Conservation (phyloP, 2,797 vertebrate genomes). For the Anabas testudineus region DNA sequence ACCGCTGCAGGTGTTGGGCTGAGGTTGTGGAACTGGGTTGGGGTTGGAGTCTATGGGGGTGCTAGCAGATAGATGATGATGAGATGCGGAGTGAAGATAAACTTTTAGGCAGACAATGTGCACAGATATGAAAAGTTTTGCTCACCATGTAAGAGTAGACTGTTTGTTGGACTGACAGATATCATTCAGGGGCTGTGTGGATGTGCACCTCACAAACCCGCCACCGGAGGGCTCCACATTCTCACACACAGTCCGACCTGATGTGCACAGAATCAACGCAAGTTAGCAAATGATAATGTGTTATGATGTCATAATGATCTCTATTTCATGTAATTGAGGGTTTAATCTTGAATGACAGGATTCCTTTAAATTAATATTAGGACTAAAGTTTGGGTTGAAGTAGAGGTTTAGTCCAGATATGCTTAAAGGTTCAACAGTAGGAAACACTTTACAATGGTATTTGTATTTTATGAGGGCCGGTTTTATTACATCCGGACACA, state of each 20-base stretch:
- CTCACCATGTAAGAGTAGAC: constrained; percentile 60
- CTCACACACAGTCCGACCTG: constrained; percentile 61
- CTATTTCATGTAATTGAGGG: no score
- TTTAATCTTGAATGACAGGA: no score
- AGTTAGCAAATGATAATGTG: no score
- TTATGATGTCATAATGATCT: no score
- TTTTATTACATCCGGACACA: no score
- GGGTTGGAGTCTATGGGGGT: constrained; percentile 26
- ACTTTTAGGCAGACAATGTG: not conserved
- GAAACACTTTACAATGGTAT: no score
- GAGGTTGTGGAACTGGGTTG: rapidly evolving
- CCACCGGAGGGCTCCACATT: constrained; percentile 37
- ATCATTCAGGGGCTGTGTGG: constrained; percentile 34
- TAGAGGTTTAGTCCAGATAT: no score
- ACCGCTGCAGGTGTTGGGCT: constrained; percentile 56
- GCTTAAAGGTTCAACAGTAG: no score
- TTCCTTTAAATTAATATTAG: no score
- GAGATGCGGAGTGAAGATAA: not conserved
- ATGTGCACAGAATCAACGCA: not conserved
- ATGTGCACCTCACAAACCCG: constrained; percentile 52
- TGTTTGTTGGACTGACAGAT: constrained; percentile 39
- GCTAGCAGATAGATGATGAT: constrained; percentile 43
- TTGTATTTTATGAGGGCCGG: no score
- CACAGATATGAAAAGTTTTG: not conserved
- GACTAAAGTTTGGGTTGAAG: no score